Evolutionary conservation across 2,888 invertebrate genomes (phyloP).

Genomic region (Diadegma fenestrale): DNA sequence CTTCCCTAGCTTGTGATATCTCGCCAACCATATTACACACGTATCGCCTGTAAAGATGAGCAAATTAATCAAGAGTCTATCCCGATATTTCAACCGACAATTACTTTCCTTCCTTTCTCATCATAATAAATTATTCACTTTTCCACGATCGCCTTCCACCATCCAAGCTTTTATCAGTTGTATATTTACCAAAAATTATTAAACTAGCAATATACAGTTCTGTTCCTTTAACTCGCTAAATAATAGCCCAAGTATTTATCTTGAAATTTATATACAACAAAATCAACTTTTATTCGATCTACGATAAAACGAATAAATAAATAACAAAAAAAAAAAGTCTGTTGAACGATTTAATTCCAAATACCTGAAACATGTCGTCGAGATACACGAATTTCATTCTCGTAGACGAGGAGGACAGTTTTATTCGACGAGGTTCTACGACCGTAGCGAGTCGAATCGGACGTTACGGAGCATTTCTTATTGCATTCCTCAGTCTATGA

Average conservation of each 20-base stretch:
- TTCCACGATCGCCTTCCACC: background rate
- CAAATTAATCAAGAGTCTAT: slow-evolving; percentile 8
- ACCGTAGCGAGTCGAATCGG: slow-evolving; percentile 76
- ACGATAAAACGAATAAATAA: slow-evolving; percentile 32
- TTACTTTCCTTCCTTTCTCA: background rate
- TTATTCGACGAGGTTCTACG: slow-evolving; percentile 78
- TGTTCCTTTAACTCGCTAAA: background rate
- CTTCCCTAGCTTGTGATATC: slow-evolving; percentile 62
- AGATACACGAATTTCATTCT: slow-evolving; percentile 43
- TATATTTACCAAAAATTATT: background rate
- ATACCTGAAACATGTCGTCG: background rate
- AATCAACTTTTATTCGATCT: slow-evolving; percentile 51
- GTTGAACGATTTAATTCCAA: background rate
- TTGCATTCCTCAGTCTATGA: slow-evolving; percentile 79
- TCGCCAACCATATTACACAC: slow-evolving; percentile 20
- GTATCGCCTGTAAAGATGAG: slow-evolving; percentile 15
- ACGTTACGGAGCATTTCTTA: slow-evolving; percentile 74
- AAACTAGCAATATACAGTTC: slow-evolving; percentile 3
- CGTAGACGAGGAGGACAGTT: slow-evolving; percentile 81
- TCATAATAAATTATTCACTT: background rate
- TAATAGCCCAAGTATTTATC: slow-evolving; percentile 4
- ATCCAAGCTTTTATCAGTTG: background rate
- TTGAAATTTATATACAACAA: slow-evolving; percentile 24
- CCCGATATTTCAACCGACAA: background rate
- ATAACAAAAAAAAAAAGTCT: background rate